These are phyloP conservation scores for Aphidoletes aphidimyza DNA, from an alignment of 2,888 invertebrate species.

Conservation along the genomic window DNA sequence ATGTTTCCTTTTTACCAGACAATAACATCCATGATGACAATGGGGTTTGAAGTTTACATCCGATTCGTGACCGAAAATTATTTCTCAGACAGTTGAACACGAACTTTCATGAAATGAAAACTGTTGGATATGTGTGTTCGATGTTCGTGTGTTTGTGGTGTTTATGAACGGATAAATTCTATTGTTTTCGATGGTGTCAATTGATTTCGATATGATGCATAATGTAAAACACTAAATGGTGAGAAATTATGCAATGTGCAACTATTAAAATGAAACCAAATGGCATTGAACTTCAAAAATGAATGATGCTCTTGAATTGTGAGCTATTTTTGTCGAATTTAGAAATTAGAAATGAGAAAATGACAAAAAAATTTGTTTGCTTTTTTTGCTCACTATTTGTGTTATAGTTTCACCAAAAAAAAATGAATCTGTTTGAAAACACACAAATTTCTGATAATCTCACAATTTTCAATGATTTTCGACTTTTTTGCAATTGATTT, in stretches of 20 bases:
- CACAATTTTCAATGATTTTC: too few relatives aligned
- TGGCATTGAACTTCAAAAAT: not conserved
- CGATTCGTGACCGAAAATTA: not conserved
- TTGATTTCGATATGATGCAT: not conserved
- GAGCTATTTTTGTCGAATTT: not conserved
- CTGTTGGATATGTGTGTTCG: too few relatives aligned
- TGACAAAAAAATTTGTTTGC: too few relatives aligned
- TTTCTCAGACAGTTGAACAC: not conserved
- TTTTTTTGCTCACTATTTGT: too few relatives aligned
- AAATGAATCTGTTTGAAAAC: too few relatives aligned
- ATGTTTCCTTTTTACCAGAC: slow-evolving; percentile 11
- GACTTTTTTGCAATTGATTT: too few relatives aligned
- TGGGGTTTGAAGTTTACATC: not conserved
- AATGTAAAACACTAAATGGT: not conserved
- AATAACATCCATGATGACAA: not conserved
- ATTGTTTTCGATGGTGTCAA: not conserved
- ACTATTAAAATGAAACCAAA: too few relatives aligned
- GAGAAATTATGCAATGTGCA: not conserved
- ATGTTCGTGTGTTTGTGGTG: too few relatives aligned
- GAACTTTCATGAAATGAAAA: too few relatives aligned
- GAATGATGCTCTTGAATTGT: not conserved
- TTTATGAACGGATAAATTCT: not conserved
- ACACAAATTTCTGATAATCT: too few relatives aligned
- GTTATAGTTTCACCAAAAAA: too few relatives aligned
- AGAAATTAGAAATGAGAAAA: not conserved